Percentiles rank a stretch among this genome's conserved stretches.
phyloP scores from a whole-genome alignment of 2,797 vertebrate species.

The Sebastes wilsoni region DNA sequence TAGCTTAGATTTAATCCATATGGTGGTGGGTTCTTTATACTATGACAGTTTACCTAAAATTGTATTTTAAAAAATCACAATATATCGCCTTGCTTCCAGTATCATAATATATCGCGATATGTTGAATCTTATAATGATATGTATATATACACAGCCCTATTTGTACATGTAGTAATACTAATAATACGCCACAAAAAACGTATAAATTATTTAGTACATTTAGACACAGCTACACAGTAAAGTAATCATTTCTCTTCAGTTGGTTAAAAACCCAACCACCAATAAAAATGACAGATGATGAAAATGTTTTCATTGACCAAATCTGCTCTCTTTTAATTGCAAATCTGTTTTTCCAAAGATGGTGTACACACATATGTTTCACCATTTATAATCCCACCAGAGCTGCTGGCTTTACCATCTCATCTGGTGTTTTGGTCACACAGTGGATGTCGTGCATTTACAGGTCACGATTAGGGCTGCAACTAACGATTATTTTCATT shows the following conservation, averaged over 20 bases:
- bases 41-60: no score
- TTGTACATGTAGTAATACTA: background rate
- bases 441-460: background rate
- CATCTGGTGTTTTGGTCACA: background rate
- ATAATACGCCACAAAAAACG: background rate
- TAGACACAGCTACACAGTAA: no score
- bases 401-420: background rate
- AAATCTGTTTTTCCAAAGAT: background rate
- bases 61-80: no score
- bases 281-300: background rate
- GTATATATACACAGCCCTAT: background rate
- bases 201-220: background rate
- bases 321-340: background rate
- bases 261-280: background rate
- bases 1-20: no score
- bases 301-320: background rate
- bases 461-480: background rate
- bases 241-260: background rate
- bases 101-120: no score
- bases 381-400: background rate
- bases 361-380: background rate
- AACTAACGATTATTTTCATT: no score
- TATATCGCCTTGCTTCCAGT: no score
- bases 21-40: no score
- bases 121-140: no score